Evolutionary conservation across 1,140 invertebrate species (phyloP), one percentile per base, ranked within the genome.

Genomic region (Diabrotica undecimpunctata): DNA sequence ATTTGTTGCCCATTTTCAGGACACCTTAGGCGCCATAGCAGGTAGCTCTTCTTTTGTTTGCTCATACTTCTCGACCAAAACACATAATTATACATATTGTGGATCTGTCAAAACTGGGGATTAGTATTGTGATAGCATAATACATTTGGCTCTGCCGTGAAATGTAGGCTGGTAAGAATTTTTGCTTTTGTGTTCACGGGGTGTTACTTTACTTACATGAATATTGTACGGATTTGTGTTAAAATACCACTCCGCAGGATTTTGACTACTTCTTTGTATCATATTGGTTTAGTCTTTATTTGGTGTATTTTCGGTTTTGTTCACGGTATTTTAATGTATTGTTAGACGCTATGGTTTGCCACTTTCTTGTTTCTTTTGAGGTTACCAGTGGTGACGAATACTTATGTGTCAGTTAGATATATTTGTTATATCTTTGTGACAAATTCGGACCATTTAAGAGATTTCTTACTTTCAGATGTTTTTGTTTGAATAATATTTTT

Each of bases 31-130:
- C 59, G 50, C 65, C 58, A 63, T 36, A 14, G 60, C 68, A 70
- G 68, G 68, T 70, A 70, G 56, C 8, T 61, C 37, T 50, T 36
- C 59, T 59, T 63, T 72, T 68, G 68, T 70, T 68, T 69, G 64
- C 54, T 54, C 56, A 70, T 65, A 65, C 66, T 69, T 66, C 60
- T 56, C 62, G 52, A 52, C 55, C 41, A 46, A 70, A 67, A 70
- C 65, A 66, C 58, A 51, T 72, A 72, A 72, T 72, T 72, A 70
- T 64, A 10, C n/a, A 64, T 64, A 70, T 72, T 72, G 68, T 72
- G 56, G 12, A 56, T 56, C 66, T 70, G 70, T 72, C 70, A 72
- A 68, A 72, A 72, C 68, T 72, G 52, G 9, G 68, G 70, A 72
- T 72, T 72, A 72, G 60, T 64, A 66, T 70, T 72, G 68, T 70